Evolutionary conservation across 1,140 invertebrate species (phyloP).

Genomic region (Drusus annulatus): DNA sequence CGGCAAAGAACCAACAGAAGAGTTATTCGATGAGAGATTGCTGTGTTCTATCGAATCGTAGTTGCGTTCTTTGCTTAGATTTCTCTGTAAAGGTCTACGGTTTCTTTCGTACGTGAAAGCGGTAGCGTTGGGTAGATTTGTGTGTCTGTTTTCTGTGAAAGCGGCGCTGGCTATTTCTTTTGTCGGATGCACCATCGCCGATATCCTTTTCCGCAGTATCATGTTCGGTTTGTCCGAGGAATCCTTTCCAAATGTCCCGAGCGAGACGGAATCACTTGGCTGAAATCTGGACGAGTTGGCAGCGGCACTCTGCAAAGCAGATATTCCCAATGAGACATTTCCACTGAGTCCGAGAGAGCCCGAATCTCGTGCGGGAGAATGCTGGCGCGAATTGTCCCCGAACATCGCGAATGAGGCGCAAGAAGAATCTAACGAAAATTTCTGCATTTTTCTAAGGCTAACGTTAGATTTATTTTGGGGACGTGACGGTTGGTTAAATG

Average conservation of each 20-base stretch:
- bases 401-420: slow-evolving; percentile 2
- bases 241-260: slow-evolving; percentile 42
- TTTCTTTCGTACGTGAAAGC: slow-evolving; percentile 37
- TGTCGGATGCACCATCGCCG: slow-evolving; percentile 55
- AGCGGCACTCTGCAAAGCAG: slow-evolving; percentile 28
- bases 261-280: slow-evolving; percentile 34
- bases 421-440: slow-evolving; percentile 19
- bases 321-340: slow-evolving; percentile 43
- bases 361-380: slow-evolving; percentile 19
- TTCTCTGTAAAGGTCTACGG: slow-evolving; percentile 29
- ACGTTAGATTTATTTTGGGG: background rate
- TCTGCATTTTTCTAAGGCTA: slow-evolving; percentile 50
- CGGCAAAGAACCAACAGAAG: slow-evolving; percentile 51
- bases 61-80: slow-evolving; percentile 50
- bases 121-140: slow-evolving; percentile 10
- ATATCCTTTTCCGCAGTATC: slow-evolving; percentile 55
- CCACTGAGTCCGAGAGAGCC: background rate
- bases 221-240: slow-evolving; percentile 52
- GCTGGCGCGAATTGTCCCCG: slow-evolving; percentile 10
- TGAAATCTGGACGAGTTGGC: slow-evolving; percentile 37
- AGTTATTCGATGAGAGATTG: slow-evolving; percentile 55
- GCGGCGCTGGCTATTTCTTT: slow-evolving; percentile 51
- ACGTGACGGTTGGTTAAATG: background rate
- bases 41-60: slow-evolving; percentile 55
- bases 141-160: slow-evolving; percentile 41